These are phyloP conservation scores for Hypercompe scribonia DNA, from an alignment of 2,888 invertebrate species.

Conservation along the genomic window DNA sequence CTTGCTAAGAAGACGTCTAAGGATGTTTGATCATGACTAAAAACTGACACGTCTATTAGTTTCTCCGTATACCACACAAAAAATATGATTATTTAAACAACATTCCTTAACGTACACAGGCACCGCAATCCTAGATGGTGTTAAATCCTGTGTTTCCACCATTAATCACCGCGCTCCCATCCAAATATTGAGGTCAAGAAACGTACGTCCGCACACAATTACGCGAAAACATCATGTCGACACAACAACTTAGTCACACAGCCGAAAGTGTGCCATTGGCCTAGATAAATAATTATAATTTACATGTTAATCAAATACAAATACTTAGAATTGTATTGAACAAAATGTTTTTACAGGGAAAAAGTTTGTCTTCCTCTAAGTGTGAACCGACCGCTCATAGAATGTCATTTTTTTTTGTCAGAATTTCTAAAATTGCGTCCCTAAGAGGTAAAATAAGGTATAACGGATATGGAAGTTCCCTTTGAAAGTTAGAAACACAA, in stretches of 20 bases:
- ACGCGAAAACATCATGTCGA: conserved; percentile 11
- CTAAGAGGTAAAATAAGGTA: too few relatives aligned
- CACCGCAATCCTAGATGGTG: not conserved
- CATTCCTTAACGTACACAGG: not conserved
- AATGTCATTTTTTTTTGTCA: too few relatives aligned
- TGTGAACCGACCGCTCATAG: not conserved
- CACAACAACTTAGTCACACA: conserved; percentile 12
- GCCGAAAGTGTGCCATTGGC: conserved; percentile 46
- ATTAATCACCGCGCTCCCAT: conserved; percentile 1
- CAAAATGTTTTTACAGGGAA: conserved; percentile 14
- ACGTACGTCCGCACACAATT: conserved; percentile 9
- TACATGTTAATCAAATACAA: conserved; percentile 3
- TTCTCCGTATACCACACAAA: too few relatives aligned
- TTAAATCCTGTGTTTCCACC: not conserved
- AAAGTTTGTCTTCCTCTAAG: conserved; percentile 4
- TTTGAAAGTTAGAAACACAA: too few relatives aligned
- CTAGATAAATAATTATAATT: conserved; percentile 42
- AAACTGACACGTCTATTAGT: too few relatives aligned
- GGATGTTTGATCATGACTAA: too few relatives aligned
- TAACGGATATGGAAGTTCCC: too few relatives aligned
- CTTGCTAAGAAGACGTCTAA: too few relatives aligned
- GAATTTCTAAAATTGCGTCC: too few relatives aligned
- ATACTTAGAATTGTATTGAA: conserved; percentile 18
- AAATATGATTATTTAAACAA: too few relatives aligned
- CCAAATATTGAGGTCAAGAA: conserved; percentile 11